phyloP scores from a whole-genome alignment of 2,797 vertebrate species.

The Diplodus sargus region DNA sequence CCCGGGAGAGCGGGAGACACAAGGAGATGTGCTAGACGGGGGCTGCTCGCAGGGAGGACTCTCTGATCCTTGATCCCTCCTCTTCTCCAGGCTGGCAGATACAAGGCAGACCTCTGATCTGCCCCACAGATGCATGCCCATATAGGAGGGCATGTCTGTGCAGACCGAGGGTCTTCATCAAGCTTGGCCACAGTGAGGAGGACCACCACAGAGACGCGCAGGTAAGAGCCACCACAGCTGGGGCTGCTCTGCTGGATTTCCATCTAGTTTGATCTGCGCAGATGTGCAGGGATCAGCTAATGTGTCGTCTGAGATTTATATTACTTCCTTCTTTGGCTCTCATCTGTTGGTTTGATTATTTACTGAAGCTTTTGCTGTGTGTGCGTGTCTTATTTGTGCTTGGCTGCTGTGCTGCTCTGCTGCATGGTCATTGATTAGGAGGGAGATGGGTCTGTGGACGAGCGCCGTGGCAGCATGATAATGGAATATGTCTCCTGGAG shows the following conservation, averaged over 20 bases:
- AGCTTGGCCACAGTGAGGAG: constrained; percentile 67
- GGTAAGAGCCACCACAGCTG: constrained; percentile 72
- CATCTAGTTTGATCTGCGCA: constrained; percentile 36
- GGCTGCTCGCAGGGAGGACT: constrained; percentile 72
- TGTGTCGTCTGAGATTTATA: constrained; percentile 32
- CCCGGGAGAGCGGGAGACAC: constrained; percentile 74
- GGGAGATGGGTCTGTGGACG: constrained; percentile 69
- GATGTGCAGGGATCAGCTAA: constrained; percentile 31
- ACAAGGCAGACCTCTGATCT: constrained; percentile 69
- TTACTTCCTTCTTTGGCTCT: constrained; percentile 41
- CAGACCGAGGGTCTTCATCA: constrained; percentile 74
- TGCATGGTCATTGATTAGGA: constrained; percentile 78
- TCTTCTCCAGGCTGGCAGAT: constrained; percentile 59
- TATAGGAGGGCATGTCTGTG: constrained; percentile 81
- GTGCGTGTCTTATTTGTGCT: constrained; percentile 45
- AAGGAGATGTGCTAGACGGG: constrained; percentile 73
- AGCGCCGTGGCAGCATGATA: constrained; percentile 74
- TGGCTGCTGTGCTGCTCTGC: constrained; percentile 58
- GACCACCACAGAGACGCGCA: constrained; percentile 69
- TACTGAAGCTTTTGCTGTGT: constrained; percentile 25
- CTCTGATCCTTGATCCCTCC: constrained; percentile 75
- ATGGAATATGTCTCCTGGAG: constrained; percentile 80
- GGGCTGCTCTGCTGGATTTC: constrained; percentile 51
- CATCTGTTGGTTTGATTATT: constrained; percentile 53
- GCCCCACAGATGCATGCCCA: constrained; percentile 76